phyloP scores from a whole-genome alignment of 2,113 vertebrate genomes.

The Eulemur rufifrons region DNA sequence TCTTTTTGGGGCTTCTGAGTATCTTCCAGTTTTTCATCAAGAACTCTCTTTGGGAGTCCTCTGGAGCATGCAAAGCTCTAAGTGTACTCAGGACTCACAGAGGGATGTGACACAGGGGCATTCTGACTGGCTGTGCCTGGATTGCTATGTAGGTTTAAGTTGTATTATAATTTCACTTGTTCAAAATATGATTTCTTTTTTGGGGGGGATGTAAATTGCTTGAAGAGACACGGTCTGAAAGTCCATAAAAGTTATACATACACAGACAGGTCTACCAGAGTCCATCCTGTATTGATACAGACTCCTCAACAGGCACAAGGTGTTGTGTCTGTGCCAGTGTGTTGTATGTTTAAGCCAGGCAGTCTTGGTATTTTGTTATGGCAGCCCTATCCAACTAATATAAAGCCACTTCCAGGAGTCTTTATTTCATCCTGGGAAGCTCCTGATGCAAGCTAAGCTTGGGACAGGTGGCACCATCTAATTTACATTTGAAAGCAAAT shows the following conservation, averaged over 20 bases:
- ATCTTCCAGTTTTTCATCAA: neutral
- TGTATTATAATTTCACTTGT: neutral
- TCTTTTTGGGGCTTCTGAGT: neutral
- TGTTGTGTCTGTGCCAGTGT: neutral
- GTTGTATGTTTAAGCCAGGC: neutral
- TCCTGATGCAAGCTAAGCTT: neutral
- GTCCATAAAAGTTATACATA: neutral
- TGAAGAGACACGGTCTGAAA: neutral
- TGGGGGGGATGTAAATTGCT: neutral
- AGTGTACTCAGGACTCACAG: neutral
- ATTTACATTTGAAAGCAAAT: conserved; percentile 27
- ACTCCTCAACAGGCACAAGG: neutral
- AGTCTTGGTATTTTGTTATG: neutral
- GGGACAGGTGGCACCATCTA: neutral
- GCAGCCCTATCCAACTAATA: neutral
- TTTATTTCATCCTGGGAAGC: neutral
- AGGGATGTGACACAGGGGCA: neutral
- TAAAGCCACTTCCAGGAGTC: neutral
- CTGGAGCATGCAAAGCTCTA: neutral
- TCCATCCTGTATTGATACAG: neutral
- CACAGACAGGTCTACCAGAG: neutral
- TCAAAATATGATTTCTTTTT: neutral
- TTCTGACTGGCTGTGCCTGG: neutral
- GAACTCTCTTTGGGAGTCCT: neutral
- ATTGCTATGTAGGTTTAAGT: neutral